These are phyloP conservation scores for Scaptomyza caliginosa DNA, from an alignment of 2,888 invertebrate genomes.

Conservation along the genomic window DNA sequence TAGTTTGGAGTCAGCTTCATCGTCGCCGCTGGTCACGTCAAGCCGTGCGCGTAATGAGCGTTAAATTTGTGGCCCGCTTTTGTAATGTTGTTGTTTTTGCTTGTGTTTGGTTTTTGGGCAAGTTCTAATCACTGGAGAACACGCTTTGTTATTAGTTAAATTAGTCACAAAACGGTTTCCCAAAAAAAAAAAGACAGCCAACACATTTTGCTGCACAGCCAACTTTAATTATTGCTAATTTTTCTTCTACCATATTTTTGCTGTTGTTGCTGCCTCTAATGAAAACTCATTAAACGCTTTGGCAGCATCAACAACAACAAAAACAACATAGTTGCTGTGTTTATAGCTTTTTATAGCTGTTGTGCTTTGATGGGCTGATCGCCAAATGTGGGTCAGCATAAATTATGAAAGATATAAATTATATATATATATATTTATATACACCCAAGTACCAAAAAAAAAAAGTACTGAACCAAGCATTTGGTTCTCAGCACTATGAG, in stretches of 20 bases:
- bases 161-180: constrained; percentile 78
- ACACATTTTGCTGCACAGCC: constrained; percentile 38
- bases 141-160: constrained; percentile 74
- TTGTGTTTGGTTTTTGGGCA: constrained; percentile 61
- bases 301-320: constrained; percentile 23
- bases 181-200: constrained; percentile 10
- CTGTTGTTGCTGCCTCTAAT: constrained; percentile 27
- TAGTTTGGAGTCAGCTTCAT: constrained; percentile 19
- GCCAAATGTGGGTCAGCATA: constrained; percentile 71
- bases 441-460: constrained; percentile 23
- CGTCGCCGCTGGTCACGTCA: constrained; percentile 70
- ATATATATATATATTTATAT: constrained; percentile 51
- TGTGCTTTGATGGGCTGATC: constrained; percentile 44
- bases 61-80: constrained; percentile 74
- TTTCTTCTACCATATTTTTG: constrained; percentile 6
- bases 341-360: constrained; percentile 34
- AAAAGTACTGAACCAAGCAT: constrained; percentile 35
- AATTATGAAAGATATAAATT: constrained; percentile 77
- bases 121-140: constrained; percentile 70
- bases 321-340: constrained; percentile 25
- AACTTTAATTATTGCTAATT: constrained; percentile 72
- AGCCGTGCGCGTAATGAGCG: constrained; percentile 76
- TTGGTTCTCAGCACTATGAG: constrained; percentile 18
- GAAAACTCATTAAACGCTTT: constrained; percentile 53
- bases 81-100: constrained; percentile 30